Base-by-base conservation (phyloP, 2,888 invertebrate species). In the Merodon equestris region DNA sequence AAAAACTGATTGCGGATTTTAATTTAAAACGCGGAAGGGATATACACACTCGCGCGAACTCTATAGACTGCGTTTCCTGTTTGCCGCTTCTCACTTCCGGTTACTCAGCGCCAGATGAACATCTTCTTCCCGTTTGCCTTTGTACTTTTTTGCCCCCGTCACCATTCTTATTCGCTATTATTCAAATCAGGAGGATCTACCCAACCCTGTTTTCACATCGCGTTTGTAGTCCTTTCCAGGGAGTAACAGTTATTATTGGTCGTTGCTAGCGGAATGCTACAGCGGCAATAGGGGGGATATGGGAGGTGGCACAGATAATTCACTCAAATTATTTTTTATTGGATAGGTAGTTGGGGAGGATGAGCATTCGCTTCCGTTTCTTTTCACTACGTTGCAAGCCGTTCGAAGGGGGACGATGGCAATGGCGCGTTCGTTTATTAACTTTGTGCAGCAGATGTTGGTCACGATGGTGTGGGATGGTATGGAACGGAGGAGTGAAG, bases 371-470 rank as follows among this genome's bases (percentile, higher is more conserved):
- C 27, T 27, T 27, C n/a, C n/a, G n/a, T n/a, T 27, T 27, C 3
- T 27, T 27, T 7, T 2, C 3, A 27, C 3, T 7, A 27, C 27
- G 7, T 27, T 27, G 2, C 27, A 27, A 27, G 7, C 3, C 27
- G 7, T 4, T 27, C n/a, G n/a, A n/a, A 27, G 27, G 27, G 27
- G 27, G n/a, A n/a, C n/a, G n/a, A n/a, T 27, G 27, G 27, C 54
- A 61, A 60, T 67, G 54, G 45, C 56, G 45, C 56, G 53, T 63
- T 61, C 68, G 68, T 75, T 75, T 75, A 75, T 75, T 75, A 75
- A 75, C 68, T 75, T 74, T 68, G 74, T 75, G 68, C 74, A 68
- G 63, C 74, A 75, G 74, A 63, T 75, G 74, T 60, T 13, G 61
- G 57, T 14, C 58, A 58, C 50, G 42, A 64, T 64, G 64, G 57